Conservation (phyloP, 2,888 invertebrate species). For the Coelogynopora nodosa region DNA sequence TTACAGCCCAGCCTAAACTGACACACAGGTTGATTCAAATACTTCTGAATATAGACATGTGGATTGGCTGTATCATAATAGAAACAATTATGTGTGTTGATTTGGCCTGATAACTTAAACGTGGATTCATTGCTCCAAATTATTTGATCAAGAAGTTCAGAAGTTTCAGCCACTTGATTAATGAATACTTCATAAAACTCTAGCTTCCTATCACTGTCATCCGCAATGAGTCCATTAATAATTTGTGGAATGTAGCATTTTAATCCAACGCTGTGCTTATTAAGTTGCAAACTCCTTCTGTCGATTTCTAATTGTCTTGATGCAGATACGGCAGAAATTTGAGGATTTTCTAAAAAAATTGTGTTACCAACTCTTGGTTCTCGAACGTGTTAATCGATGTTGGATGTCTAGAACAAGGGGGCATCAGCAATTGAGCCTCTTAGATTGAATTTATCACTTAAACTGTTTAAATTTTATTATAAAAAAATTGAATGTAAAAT, state of each 20-base stretch:
- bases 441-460: neutral
- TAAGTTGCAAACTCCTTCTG: neutral
- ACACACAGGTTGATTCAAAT: conserved; percentile 15
- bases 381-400: neutral
- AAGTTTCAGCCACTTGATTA: too few species aligned
- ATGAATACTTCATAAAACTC: too few species aligned
- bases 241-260: conserved; percentile 9
- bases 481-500: too few species aligned
- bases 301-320: conserved; percentile 9
- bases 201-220: neutral
- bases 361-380: conserved; percentile 4
- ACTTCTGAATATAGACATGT: neutral
- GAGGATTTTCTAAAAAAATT: conserved; percentile 3
- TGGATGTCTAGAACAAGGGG: neutral
- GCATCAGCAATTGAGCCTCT: conserved; percentile 6
- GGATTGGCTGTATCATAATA: neutral
- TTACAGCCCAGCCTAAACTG: neutral
- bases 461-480: too few species aligned
- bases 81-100: neutral
- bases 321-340: conserved; percentile 32
- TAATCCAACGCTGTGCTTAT: neutral
- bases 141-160: too few species aligned
- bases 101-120: neutral
- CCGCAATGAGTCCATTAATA: neutral
- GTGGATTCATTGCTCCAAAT: too few species aligned